A percentile compares a stretch with the other conserved stretches of the same genome.
These are phyloP conservation scores for Cephus sareptanus DNA, from an alignment of 2,888 invertebrate genomes.

Conservation along the genomic window DNA sequence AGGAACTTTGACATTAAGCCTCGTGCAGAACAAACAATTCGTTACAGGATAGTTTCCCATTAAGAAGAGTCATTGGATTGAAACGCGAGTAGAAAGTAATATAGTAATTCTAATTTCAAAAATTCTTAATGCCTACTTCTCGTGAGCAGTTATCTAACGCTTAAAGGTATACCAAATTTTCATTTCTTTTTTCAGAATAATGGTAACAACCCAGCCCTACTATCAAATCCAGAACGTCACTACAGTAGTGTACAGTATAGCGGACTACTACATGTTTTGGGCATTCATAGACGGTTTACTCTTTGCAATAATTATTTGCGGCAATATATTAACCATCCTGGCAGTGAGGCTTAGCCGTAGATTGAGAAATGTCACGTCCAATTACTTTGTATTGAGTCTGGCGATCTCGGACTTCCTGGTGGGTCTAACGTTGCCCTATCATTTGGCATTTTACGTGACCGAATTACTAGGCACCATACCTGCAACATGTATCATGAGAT, in stretches of 20 bases:
- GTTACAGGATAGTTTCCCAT: neutral
- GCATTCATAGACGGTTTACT: conserved; percentile 75
- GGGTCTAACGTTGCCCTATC: conserved; percentile 81
- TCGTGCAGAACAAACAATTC: neutral
- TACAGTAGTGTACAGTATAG: neutral
- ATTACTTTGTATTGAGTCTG: conserved; percentile 82
- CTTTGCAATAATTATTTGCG: conserved; percentile 76
- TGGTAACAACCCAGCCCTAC: neutral
- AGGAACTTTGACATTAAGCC: neutral
- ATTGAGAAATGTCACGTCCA: conserved; percentile 77
- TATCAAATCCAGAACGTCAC: neutral
- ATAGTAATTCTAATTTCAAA: neutral
- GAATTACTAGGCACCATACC: conserved; percentile 72
- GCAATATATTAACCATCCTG: conserved; percentile 81
- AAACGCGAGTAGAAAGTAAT: neutral
- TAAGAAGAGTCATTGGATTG: neutral
- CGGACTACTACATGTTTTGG: conserved; percentile 66
- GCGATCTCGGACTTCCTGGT: conserved; percentile 84
- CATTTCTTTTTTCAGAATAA: neutral
- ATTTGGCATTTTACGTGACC: conserved; percentile 79
- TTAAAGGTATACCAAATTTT: neutral
- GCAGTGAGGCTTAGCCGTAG: conserved; percentile 79
- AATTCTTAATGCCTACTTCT: neutral
- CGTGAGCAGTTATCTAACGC: neutral
- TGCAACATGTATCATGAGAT: conserved; percentile 74